Evolutionary conservation across 2,888 invertebrate genomes (phyloP), one percentile per base, ranked within the genome.

Genomic region (Gibbula magus): DNA sequence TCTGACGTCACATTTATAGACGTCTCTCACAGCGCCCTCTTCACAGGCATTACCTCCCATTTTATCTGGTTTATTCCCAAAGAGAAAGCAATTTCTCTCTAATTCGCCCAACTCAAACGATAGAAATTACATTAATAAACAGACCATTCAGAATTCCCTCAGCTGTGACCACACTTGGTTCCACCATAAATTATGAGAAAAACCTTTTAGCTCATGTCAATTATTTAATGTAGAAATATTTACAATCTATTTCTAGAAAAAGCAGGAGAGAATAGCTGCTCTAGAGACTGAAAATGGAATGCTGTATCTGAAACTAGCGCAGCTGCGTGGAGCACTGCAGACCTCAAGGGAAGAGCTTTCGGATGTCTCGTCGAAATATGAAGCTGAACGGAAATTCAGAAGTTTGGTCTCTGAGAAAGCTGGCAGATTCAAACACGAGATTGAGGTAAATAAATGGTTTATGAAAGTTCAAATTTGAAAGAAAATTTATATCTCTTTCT

Each of bases 261-360:
- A 89, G 81, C 88, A 91, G 87, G 91, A 90, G 80, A 85, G 88
- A 73, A 88, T 91, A 77, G 86, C 85, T 13, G 56, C 84, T n/a
- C 82, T 91, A 61, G 91, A 91, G 78, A 91, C 91, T 52, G 91
- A 91, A 81, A 91, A 91, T 88, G 90, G 89, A 7, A 89, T 90
- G 89, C 84, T 91, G 35, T 89, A 91, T 78, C 80, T 91, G 35
- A 90, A 90, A 82, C 84, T 91, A 20, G 89, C 91, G 0, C 89
- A 91, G 81, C 78, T 91, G 13, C 79, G 87, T 61, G 86, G 89
- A 13, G 83, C 84, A 32, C 81, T 88, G 20, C 88, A 89, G 82
- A 81, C 81, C 3, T 83, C 82, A 22, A 80, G 87, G 35, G 85
- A 88, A 78, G 86, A 88, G 77, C 80, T 84, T 0, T 77, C 85